phyloP scores from a whole-genome alignment of 2,113 vertebrate species.

The Atrichornis clamosus region DNA sequence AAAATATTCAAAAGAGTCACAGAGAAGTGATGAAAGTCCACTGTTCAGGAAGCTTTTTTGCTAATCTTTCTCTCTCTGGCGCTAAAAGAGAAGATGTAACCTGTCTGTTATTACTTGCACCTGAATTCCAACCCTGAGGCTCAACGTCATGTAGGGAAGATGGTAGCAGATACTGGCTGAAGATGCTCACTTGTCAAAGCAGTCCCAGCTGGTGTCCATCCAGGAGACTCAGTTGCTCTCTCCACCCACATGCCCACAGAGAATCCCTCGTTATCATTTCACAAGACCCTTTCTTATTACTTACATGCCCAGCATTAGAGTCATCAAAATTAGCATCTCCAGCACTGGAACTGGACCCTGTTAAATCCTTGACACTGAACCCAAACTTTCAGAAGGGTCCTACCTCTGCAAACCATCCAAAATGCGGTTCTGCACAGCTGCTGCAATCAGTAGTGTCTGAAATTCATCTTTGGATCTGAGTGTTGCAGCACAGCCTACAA shows the following conservation, averaged over 20 bases:
- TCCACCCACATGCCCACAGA: neutral
- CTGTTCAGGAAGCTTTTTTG: neutral
- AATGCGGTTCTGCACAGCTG: neutral
- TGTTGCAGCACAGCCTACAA: neutral
- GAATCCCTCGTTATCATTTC: neutral
- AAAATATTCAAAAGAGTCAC: neutral
- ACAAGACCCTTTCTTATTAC: neutral
- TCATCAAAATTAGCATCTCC: neutral
- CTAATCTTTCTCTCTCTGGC: neutral
- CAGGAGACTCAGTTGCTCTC: neutral
- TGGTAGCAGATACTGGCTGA: neutral
- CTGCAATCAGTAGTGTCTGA: neutral
- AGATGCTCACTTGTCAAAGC: neutral
- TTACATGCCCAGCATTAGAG: neutral
- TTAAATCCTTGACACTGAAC: neutral
- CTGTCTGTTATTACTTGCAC: neutral
- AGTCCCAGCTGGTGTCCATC: neutral
- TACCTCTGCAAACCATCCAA: neutral
- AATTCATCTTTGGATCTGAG: neutral
- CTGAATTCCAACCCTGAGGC: neutral
- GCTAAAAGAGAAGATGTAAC: neutral
- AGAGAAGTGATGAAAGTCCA: neutral
- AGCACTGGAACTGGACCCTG: neutral
- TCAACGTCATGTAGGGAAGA: neutral
- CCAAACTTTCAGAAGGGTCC: neutral